Conservation (phyloP, 2,888 invertebrate genomes). For the Drosophila vallismaia region DNA sequence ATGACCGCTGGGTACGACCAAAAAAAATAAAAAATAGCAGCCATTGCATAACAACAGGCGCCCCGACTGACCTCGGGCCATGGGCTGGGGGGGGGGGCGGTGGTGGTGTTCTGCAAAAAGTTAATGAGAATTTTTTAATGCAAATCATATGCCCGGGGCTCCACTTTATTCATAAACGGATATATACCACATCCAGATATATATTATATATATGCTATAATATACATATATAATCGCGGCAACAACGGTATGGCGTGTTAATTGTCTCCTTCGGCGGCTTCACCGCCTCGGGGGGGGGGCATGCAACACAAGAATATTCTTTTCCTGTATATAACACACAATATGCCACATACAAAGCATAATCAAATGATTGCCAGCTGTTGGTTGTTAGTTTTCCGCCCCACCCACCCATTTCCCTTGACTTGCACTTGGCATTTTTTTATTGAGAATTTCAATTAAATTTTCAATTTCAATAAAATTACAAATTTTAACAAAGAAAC, state of each 20-base stretch:
- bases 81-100: background rate
- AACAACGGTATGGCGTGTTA: conserved; percentile 30
- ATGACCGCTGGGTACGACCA: conserved; percentile 24
- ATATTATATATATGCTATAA: background rate
- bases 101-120: conserved; percentile 2
- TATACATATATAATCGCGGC: background rate
- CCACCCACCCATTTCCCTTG: background rate
- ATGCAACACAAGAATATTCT: conserved; percentile 2
- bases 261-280: conserved; percentile 22
- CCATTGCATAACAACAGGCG: conserved; percentile 43
- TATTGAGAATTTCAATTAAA: too few species aligned
- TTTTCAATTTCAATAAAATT: too few species aligned
- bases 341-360: conserved; percentile 23
- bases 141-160: conserved; percentile 39
- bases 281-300: background rate
- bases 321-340: background rate
- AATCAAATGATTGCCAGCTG: conserved; percentile 44
- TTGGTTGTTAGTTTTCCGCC: conserved; percentile 16
- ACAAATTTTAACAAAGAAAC: too few species aligned
- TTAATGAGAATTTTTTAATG: conserved; percentile 49
- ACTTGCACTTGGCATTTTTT: background rate
- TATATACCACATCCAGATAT: background rate
- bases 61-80: conserved; percentile 15
- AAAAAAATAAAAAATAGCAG: background rate
- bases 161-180: conserved; percentile 16